Conservation (phyloP, 2,113 vertebrate species). For the Colinus virginianus region DNA sequence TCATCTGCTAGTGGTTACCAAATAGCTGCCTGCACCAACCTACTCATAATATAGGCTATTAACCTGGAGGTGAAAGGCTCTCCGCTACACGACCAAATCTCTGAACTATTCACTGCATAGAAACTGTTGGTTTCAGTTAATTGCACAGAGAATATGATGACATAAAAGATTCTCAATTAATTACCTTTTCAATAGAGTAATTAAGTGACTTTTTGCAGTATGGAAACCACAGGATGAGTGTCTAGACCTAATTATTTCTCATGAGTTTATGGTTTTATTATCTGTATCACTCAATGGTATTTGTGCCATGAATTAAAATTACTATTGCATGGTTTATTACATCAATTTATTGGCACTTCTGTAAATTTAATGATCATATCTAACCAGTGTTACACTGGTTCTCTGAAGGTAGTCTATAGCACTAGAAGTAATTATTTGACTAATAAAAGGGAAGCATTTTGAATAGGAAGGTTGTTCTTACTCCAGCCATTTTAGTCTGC, state of each 20-base stretch:
- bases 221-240: neutral
- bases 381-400: neutral
- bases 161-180: conserved; percentile 19
- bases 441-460: neutral
- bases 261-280: neutral
- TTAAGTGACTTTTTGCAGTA: conserved; percentile 18
- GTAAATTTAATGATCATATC: neutral
- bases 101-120: neutral
- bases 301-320: conserved; percentile 12
- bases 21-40: neutral
- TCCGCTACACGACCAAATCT: neutral
- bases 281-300: neutral
- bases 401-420: neutral
- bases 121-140: neutral
- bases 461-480: neutral
- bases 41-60: neutral
- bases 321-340: neutral
- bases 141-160: neutral
- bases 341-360: conserved; percentile 13
- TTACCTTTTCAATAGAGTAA: conserved; percentile 4
- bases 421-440: neutral
- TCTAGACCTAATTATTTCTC: conserved; percentile 20
- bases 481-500: neutral
- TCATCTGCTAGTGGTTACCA: neutral
- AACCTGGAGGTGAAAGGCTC: neutral